Conservation (phyloP, 1,140 invertebrate species). For the Campoletis sonorensis region DNA sequence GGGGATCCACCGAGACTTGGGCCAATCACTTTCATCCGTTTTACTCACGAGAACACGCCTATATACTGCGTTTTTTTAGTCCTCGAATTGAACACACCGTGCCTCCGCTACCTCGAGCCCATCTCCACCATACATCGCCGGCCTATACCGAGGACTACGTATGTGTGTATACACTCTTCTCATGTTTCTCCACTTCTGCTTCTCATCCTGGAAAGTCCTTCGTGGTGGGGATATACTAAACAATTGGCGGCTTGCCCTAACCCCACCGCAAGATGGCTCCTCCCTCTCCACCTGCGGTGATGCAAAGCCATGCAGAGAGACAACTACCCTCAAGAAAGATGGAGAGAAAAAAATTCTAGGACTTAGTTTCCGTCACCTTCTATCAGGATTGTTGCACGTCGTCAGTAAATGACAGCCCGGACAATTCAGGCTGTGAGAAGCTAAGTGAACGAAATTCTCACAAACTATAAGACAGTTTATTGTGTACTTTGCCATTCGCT, state of each 20-base stretch:
- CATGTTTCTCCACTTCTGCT: conserved; percentile 56
- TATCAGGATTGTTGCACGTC: conserved; percentile 3
- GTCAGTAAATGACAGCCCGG: not conserved
- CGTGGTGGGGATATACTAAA: conserved; percentile 72
- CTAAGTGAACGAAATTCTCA: too few species aligned
- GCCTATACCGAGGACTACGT: not conserved
- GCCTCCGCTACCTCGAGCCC: conserved; percentile 34
- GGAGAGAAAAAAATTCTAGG: not conserved
- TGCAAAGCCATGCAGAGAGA: conserved; percentile 53
- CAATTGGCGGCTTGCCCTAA: conserved; percentile 74
- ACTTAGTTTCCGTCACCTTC: not conserved
- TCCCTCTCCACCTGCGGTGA: conserved; percentile 61
- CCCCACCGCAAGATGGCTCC: conserved; percentile 77
- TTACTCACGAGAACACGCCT: conserved; percentile 50
- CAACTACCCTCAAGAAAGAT: conserved; percentile 6
- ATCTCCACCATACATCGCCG: conserved; percentile 6
- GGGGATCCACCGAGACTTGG: conserved; percentile 44
- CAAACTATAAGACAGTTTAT: too few species aligned
- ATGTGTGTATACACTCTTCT: not conserved
- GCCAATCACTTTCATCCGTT: conserved; percentile 49
- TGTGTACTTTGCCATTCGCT: too few species aligned
- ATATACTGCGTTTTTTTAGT: conserved; percentile 55
- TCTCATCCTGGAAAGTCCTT: conserved; percentile 32
- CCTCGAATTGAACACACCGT: conserved; percentile 57
- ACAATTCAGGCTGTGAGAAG: not conserved